A percentile compares a stretch with the other conserved stretches of the same genome.
Conservation (phyloP, 2,797 vertebrate genomes). For the Cercopithecus diana region DNA sequence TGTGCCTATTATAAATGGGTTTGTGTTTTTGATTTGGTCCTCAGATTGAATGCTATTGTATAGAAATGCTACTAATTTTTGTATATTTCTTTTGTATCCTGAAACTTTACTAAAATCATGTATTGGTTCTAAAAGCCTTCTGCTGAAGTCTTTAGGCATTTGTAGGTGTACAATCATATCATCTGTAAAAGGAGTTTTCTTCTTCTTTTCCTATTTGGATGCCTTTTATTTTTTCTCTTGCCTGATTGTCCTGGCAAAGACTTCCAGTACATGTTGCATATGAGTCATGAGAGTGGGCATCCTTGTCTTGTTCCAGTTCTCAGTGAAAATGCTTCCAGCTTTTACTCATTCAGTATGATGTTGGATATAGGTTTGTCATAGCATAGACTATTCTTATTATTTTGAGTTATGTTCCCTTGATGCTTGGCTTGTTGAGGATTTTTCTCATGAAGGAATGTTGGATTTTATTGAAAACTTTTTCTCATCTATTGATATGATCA, state of each 20-base stretch:
- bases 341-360: neutral
- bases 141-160: neutral
- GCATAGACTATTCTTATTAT: neutral
- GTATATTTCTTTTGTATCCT: neutral
- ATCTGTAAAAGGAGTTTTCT: neutral
- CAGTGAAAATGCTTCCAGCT: neutral
- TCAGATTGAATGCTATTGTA: neutral
- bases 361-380: neutral
- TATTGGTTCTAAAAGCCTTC: neutral
- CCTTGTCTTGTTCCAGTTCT: neutral
- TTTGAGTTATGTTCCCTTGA: neutral
- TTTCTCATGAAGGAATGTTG: neutral
- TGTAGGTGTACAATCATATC: neutral
- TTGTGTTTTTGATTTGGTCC: neutral
- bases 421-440: neutral
- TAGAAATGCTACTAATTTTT: neutral
- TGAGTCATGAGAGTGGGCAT: neutral
- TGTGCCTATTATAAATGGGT: neutral
- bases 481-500: neutral
- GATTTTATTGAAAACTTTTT: neutral
- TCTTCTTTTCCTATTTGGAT: neutral
- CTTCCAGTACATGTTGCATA: neutral
- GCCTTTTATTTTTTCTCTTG: neutral
- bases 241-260: neutral
- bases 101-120: neutral